A percentile compares a stretch with the other conserved stretches of the same genome.
phyloP scores from a whole-genome alignment of 2,113 vertebrate genomes.

The Panthera tigris region DNA sequence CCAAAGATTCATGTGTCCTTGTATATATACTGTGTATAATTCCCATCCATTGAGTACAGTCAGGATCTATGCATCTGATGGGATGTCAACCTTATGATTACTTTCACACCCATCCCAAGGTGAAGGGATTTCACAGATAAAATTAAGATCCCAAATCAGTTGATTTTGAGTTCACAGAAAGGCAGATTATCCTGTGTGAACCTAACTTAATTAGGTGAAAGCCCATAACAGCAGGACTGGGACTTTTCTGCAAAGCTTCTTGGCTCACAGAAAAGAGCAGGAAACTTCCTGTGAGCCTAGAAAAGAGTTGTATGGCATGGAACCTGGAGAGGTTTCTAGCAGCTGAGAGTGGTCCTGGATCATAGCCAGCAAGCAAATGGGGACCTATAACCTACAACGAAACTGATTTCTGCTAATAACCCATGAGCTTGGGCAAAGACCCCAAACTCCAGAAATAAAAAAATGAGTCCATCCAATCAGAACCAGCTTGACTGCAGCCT shows the following conservation, averaged over 20 bases:
- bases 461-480: rapidly evolving
- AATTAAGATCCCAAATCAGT: neutral
- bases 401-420: neutral
- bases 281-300: neutral
- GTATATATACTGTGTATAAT: neutral
- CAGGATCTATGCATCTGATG: neutral
- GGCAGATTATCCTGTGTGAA: neutral
- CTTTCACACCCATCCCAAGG: neutral
- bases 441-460: neutral
- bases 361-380: neutral
- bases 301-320: neutral
- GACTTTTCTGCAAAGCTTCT: neutral
- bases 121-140: neutral
- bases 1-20: neutral
- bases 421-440: neutral
- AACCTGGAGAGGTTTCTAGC: neutral
- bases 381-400: neutral
- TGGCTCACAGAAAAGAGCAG: neutral
- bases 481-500: rapidly evolving
- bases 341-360: neutral
- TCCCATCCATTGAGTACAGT: neutral
- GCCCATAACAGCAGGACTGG: neutral
- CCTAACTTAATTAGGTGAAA: neutral
- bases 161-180: neutral
- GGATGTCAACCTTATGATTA: neutral